Evolutionary conservation across 2,888 invertebrate genomes (phyloP), one percentile per base, ranked within the genome.

Genomic region (Oscheius myriophilus): DNA sequence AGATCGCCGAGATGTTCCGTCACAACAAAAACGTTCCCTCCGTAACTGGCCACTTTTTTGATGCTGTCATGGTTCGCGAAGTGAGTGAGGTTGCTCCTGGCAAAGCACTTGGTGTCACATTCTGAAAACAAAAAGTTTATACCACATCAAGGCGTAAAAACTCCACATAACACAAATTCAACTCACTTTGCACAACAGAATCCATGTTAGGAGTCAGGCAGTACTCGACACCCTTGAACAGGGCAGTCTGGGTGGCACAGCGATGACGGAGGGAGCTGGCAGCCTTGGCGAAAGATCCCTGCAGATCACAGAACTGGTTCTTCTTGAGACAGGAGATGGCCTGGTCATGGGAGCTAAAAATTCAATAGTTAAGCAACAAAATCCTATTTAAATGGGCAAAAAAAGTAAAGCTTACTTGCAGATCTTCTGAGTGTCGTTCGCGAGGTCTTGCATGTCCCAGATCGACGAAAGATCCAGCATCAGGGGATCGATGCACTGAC

Each of bases 1-100:
- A 77, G 54, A 46, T 62, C 68, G 23, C 72, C 74, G 21, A 77
- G 54, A 57, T 77, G 77, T 18, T 69, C 71, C 26, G 65, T 68
- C 18, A 72, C 74, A 49, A 77, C 71, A 59, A 77, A 70, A 18
- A 69, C 63, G 43, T 77, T 77, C 59, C 77, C 77, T 42, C 77
- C 77, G 26, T 71, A 68, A 1, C 69, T 71, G 12, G 77, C 72
- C 23, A 73, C 72, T 33, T 69, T 69, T 25, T 75, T 61, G 52
- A 77, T 69, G 26, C 71, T 71, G 1, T 65, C 55, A 41, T 77
- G 45, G 25, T 70, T 45, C 2, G 77, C 33, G 59, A 73, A 77
- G 1, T 68, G 71, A 33, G 74, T 72, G n/a, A 75, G 65, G 25
- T 75, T 72, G 2, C 69, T 58, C 14, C 74, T 71, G 39, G 70